Evolutionary conservation across 2,797 vertebrate species (phyloP), one percentile per base, ranked within the genome.

Genomic region (Poecilia gillii): DNA sequence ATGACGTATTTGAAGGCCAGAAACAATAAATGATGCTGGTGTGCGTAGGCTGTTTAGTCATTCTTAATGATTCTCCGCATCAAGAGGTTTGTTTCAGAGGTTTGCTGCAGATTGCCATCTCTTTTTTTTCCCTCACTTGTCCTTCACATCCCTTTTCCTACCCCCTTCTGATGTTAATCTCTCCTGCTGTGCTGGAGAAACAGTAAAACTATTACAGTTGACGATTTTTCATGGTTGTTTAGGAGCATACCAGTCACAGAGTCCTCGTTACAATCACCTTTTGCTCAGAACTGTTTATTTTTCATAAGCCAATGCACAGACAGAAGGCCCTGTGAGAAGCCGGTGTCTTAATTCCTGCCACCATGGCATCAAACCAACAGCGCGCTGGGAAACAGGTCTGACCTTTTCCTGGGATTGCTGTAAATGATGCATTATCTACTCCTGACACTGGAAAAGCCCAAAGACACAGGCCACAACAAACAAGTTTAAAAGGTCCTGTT

Each of bases 371-470:
- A 91, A 91, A 92, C 84, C 85, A 81, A 84, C 88, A 78, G 87
- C 92, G 16, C 93, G 80, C 89, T 89, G 88, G 92, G 94, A 92
- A 91, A 91, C 93, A 89, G 85, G 72, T 81, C 81, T 95, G 94
- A 95, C 96, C 94, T 96, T 95, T 95, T 76, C 82, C 47, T 71
- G 39, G 59, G 82, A 73, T 78, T 20, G 79, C 92, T 92, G 91
- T 95, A 95, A 95, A 95, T 93, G 92, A 94, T 90, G 92, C 93
- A 93, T 92, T 91, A 93, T 89, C 55, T 18, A 82, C 86, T 85
- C 73, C 75, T 83, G 84, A 87, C 82, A 83, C 79, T 0, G 4
- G 23, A 81, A 81, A 72, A 87, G 77, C 78, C 85, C 64, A 84
- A 89, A 92, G 83, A 88, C 80, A 71, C 73, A 80, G 71, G 64